These are phyloP conservation scores for Dryobota labecula DNA, from an alignment of 2,888 invertebrate species.

Conservation along the genomic window DNA sequence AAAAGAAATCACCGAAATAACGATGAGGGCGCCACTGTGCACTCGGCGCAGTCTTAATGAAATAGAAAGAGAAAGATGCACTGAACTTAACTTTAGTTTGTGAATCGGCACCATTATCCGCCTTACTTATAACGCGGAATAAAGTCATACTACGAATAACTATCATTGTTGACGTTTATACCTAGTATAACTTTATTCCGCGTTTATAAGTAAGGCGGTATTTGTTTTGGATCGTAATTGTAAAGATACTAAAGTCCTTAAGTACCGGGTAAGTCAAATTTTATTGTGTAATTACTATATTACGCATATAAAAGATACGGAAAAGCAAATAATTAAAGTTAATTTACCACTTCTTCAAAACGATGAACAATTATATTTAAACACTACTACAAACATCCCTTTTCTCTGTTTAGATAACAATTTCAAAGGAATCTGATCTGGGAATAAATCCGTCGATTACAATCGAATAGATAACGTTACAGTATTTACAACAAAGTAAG, in stretches of 20 bases:
- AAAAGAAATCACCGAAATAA: no score
- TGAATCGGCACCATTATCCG: no score
- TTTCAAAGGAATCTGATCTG: constrained; percentile 55
- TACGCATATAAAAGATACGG: background rate
- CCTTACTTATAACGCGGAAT: no score
- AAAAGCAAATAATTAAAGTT: constrained; percentile 1
- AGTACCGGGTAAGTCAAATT: background rate
- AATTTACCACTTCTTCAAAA: constrained; percentile 2
- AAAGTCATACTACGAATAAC: no score
- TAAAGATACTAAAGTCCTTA: background rate
- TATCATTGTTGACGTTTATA: no score
- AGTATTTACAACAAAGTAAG: constrained; percentile 48
- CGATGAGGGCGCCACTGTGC: no score
- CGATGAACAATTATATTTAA: constrained; percentile 12
- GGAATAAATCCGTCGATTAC: constrained; percentile 58
- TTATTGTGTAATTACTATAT: background rate
- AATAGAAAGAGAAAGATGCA: no score
- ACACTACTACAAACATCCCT: constrained; percentile 1
- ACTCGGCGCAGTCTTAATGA: no score
- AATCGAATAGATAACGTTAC: constrained; percentile 62
- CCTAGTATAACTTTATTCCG: no score
- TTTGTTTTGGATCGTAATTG: background rate
- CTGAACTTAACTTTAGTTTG: no score
- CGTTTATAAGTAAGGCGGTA: no score
- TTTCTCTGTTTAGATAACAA: constrained; percentile 33